These are phyloP conservation scores for Thripadectes ignobilis DNA, from an alignment of 2,797 vertebrate species.

Conservation along the genomic window DNA sequence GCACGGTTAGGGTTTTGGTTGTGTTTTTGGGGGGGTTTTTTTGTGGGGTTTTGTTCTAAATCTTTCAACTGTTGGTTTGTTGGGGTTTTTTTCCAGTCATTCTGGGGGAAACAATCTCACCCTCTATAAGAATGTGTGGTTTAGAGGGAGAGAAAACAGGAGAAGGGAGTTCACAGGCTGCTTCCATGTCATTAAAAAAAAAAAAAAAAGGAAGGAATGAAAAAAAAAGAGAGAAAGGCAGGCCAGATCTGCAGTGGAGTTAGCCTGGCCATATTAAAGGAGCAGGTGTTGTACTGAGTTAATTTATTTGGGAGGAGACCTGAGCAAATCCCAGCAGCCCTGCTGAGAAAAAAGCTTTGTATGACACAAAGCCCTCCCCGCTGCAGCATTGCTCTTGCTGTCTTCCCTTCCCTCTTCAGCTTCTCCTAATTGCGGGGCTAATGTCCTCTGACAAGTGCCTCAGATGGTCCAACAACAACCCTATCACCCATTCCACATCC, in stretches of 20 bases:
- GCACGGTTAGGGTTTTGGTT: background rate
- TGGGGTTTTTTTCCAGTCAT: background rate
- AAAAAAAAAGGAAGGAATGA: background rate
- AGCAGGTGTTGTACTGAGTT: slow-evolving; percentile 35
- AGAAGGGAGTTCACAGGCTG: background rate
- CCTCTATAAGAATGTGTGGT: background rate
- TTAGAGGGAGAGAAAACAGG: background rate
- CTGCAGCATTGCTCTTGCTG: background rate
- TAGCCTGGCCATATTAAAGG: slow-evolving; percentile 1
- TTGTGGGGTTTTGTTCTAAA: background rate
- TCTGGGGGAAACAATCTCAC: background rate
- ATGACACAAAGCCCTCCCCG: slow-evolving; percentile 19
- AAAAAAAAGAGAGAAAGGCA: background rate
- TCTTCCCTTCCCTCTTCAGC: background rate
- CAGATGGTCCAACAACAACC: slow-evolving; percentile 16
- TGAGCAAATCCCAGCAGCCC: slow-evolving; percentile 55
- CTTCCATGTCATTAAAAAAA: background rate
- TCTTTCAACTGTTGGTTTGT: background rate
- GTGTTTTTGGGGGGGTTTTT: background rate
- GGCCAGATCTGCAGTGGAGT: background rate
- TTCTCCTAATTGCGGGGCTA: slow-evolving; percentile 43
- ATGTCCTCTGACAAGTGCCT: slow-evolving; percentile 49
- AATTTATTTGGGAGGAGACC: slow-evolving; percentile 49
- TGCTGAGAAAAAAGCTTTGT: slow-evolving; percentile 12
- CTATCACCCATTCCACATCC: background rate